Conservation (phyloP, 1,140 invertebrate genomes). For the Musca domestica region DNA sequence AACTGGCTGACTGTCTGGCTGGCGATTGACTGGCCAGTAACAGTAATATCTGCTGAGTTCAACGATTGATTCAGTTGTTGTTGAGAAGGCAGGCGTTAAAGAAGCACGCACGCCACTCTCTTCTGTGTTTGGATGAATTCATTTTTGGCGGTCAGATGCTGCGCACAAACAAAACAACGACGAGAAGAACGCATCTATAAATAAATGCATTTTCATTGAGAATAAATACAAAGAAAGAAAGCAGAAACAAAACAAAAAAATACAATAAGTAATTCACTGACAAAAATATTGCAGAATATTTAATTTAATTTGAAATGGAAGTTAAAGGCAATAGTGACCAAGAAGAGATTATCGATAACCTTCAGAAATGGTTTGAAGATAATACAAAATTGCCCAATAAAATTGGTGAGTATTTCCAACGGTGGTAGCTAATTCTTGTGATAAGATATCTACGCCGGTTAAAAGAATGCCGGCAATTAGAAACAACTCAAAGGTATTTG, state of each 20-base stretch:
- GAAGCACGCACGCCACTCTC: too few species aligned
- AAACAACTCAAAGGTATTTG: neutral
- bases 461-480: neutral
- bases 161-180: too few species aligned
- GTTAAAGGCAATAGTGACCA: constrained; percentile 25
- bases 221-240: neutral
- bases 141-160: too few species aligned
- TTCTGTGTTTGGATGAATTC: too few species aligned
- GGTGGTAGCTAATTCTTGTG: neutral
- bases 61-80: too few species aligned
- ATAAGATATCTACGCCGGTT: neutral
- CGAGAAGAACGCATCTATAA: too few species aligned
- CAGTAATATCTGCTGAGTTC: too few species aligned
- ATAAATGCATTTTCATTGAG: too few species aligned
- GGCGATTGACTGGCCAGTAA: too few species aligned
- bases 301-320: neutral
- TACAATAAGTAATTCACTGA: neutral
- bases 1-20: too few species aligned
- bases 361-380: constrained; percentile 38
- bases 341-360: constrained; percentile 37
- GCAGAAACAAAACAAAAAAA: neutral
- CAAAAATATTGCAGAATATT: neutral
- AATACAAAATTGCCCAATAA: constrained; percentile 47
- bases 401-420: constrained; percentile 39
- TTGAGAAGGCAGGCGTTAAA: too few species aligned